phyloP scores from a whole-genome alignment of 2,888 invertebrate genomes.

The Sarcophaga caerulescens region DNA sequence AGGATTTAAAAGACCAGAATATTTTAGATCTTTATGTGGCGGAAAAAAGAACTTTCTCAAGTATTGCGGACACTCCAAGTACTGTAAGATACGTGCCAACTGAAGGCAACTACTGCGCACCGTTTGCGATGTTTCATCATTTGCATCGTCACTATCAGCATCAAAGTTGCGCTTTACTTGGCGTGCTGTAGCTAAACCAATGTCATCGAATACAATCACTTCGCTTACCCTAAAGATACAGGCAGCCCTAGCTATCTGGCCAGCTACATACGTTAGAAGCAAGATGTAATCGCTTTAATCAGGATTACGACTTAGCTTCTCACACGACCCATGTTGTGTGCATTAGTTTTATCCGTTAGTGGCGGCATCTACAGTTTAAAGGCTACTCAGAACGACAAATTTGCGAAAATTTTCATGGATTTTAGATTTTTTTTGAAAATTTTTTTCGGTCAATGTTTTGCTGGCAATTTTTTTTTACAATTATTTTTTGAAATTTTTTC shows the following conservation, averaged over 20 bases:
- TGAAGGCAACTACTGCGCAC: constrained; percentile 89
- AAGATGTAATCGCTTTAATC: too few relatives aligned
- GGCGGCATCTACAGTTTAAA: too few relatives aligned
- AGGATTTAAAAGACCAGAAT: constrained; percentile 94
- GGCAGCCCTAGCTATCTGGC: constrained; percentile 97
- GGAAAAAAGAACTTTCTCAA: constrained; percentile 96
- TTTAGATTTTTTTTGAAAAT: too few relatives aligned
- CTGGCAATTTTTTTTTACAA: too few relatives aligned
- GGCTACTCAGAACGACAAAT: too few relatives aligned
- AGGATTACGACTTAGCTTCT: too few relatives aligned
- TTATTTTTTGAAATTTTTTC: too few relatives aligned
- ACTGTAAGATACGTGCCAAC: constrained; percentile 94
- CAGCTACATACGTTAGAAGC: constrained; percentile 92
- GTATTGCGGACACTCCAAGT: constrained; percentile 98
- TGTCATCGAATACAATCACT: constrained; percentile 90
- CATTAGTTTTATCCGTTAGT: too few relatives aligned
- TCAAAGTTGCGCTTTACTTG: constrained; percentile 83
- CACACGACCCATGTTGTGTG: too few relatives aligned
- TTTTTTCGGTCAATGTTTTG: too few relatives aligned
- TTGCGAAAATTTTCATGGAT: too few relatives aligned
- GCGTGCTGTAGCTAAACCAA: constrained; percentile 84
- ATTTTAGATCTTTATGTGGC: constrained; percentile 92
- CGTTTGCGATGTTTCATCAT: constrained; percentile 79
- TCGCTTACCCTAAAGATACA: constrained; percentile 97
- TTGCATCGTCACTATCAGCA: constrained; percentile 83